Base-by-base conservation (phyloP, 2,888 invertebrate genomes). In the Thymelicus lineola region DNA sequence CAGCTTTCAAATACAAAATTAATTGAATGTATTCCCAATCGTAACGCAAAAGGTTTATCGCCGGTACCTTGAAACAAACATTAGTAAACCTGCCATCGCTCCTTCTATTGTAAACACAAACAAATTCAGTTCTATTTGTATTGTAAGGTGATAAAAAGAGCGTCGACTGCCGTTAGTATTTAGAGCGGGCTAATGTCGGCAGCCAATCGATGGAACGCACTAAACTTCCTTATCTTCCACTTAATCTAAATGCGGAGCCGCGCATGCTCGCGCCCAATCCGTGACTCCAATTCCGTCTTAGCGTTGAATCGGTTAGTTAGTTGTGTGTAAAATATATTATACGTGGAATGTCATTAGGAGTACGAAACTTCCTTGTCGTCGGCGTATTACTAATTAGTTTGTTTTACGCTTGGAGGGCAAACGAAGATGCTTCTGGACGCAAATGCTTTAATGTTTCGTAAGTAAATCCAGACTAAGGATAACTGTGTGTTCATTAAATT, bases 181-280 rank as follows among this genome's bases (percentile, higher is more conserved):
- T 74, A 67, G 74, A 62, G 62, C 64, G 63, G 70, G 74, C 75
- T 79, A 68, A 68, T 62, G 68, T 73, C 66, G 50, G 20, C 69
- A 61, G 72, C 73, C 73, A 74, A 67, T 73, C 64, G 61, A 75
- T 74, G 66, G 71, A 66, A 64, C 75, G 69, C 74, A 75, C 75
- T 75, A 75, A 66, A 68, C 71, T 72, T 68, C 74, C 74, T 74
- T 79, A 79, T 79, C 78, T 71, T 67, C 69, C 76, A 73, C 76
- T 77, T 75, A 75, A 80, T 78, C 74, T 74, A 74, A 79, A 73
- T 71, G 75, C 71, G 60, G 35, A 53, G 61, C 62, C 66, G 66
- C 71, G 61, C 72, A 68, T 70, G 70, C 71, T 66, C 66, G 67
- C 70, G 48, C 63, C 38, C 35, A 42, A 70, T 64, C 59, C 70